Conservation (phyloP, 2,888 invertebrate genomes). For the Itoplectis maculator region DNA sequence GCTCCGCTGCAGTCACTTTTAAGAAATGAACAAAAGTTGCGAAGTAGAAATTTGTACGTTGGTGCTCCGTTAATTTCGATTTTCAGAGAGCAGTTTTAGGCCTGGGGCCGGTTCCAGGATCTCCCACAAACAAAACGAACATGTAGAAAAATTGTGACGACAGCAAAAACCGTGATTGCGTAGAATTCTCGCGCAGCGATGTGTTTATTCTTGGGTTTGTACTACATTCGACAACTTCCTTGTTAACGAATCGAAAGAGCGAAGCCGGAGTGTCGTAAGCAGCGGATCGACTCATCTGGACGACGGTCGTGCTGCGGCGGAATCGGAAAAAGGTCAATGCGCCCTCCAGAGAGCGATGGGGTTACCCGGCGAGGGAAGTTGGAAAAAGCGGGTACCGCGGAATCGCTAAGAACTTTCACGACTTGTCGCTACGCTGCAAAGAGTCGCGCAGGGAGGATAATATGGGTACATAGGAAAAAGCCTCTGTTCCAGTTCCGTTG, state of each 20-base stretch:
- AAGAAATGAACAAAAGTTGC: too few species aligned
- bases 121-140: too few species aligned
- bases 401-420: conserved; percentile 41
- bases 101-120: too few species aligned
- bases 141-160: too few species aligned
- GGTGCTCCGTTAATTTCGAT: too few species aligned
- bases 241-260: not conserved
- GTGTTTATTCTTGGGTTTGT: too few species aligned
- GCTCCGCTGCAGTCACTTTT: not conserved
- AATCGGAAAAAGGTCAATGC: conserved; percentile 52
- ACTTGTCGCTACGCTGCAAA: conserved; percentile 20
- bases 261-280: not conserved
- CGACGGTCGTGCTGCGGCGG: not conserved
- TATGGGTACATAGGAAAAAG: conserved; percentile 35
- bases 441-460: not conserved
- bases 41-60: too few species aligned
- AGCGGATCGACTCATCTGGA: not conserved
- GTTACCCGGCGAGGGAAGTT: not conserved
- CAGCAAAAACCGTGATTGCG: too few species aligned
- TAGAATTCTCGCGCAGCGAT: too few species aligned
- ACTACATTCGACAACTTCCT: too few species aligned
- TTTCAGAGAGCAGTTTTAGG: too few species aligned
- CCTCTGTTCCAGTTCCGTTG: conserved; percentile 36
- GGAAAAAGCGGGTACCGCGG: not conserved
- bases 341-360: conserved; percentile 19